phyloP scores from a whole-genome alignment of 2,113 vertebrate species.

The Nothocercus nigrocapillus region DNA sequence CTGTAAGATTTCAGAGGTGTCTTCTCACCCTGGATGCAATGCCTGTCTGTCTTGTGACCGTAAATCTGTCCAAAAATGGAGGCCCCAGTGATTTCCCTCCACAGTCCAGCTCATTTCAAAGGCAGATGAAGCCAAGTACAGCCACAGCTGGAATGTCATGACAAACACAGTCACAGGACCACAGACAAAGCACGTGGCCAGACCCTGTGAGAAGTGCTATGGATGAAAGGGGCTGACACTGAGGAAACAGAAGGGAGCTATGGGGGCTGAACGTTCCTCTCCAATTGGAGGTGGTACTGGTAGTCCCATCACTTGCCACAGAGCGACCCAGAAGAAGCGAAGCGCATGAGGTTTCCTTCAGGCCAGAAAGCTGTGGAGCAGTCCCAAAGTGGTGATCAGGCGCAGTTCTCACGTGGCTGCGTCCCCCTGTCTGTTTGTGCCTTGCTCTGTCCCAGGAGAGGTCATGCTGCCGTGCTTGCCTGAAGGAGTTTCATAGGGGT shows the following conservation, averaged over 20 bases:
- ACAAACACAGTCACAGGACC: not conserved
- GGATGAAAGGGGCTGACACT: not conserved
- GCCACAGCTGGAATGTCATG: not conserved
- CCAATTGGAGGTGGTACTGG: not conserved
- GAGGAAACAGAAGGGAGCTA: not conserved
- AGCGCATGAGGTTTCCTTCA: fast-evolving
- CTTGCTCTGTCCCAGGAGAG: not conserved
- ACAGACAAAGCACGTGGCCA: not conserved
- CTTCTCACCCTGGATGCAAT: not conserved
- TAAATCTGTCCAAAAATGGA: not conserved
- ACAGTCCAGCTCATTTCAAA: not conserved
- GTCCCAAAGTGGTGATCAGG: not conserved
- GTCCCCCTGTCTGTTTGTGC: not conserved
- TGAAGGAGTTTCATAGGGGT: not conserved
- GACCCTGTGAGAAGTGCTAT: not conserved
- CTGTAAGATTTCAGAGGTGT: not conserved
- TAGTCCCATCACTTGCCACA: not conserved
- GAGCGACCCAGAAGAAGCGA: not conserved
- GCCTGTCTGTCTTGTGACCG: not conserved
- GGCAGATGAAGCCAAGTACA: not conserved
- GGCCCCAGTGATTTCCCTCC: not conserved
- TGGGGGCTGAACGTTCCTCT: not conserved
- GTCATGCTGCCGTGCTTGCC: not conserved
- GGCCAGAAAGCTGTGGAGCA: too few species aligned
- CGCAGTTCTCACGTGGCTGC: not conserved